These are phyloP conservation scores for Argyra leucocephala DNA, from an alignment of 2,888 invertebrate species.

Conservation along the genomic window DNA sequence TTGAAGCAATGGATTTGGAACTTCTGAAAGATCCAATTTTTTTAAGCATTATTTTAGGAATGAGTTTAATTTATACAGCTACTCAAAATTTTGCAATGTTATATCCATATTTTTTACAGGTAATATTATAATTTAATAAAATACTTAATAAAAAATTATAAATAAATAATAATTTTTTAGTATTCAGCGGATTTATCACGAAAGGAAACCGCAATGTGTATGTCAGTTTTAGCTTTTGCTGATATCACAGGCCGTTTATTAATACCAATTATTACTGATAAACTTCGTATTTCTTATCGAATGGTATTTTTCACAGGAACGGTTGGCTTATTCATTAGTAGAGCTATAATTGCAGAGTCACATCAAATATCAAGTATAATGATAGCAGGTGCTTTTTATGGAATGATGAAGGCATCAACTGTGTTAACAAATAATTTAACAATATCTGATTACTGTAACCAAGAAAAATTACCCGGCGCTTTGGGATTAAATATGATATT, in stretches of 20 bases:
- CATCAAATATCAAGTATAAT: slow-evolving; percentile 47
- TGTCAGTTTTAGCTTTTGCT: slow-evolving; percentile 60
- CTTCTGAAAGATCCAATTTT: slow-evolving; percentile 54
- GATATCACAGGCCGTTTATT: slow-evolving; percentile 58
- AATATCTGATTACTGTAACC: slow-evolving; percentile 55
- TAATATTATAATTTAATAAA: slow-evolving; percentile 28
- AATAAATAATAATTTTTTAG: slow-evolving; percentile 25
- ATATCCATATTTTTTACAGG: slow-evolving; percentile 58
- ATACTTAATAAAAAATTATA: slow-evolving; percentile 10
- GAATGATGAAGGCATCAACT: slow-evolving; percentile 62
- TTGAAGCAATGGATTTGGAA: slow-evolving; percentile 52
- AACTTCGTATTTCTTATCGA: slow-evolving; percentile 51
- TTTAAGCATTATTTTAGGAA: slow-evolving; percentile 57
- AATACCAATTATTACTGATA: slow-evolving; percentile 55
- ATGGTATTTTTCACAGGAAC: slow-evolving; percentile 55
- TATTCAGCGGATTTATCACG: slow-evolving; percentile 40
- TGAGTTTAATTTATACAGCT: slow-evolving; percentile 57
- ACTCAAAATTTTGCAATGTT: slow-evolving; percentile 62
- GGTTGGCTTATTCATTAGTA: slow-evolving; percentile 47
- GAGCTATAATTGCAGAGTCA: slow-evolving; percentile 54
- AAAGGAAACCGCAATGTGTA: slow-evolving; percentile 54
- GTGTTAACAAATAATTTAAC: slow-evolving; percentile 64
- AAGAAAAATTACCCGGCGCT: slow-evolving; percentile 55
- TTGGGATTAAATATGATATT: slow-evolving; percentile 63
- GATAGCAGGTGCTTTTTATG: slow-evolving; percentile 51